phyloP scores from a whole-genome alignment of 2,888 invertebrate species.

The Sisyra terminalis region DNA sequence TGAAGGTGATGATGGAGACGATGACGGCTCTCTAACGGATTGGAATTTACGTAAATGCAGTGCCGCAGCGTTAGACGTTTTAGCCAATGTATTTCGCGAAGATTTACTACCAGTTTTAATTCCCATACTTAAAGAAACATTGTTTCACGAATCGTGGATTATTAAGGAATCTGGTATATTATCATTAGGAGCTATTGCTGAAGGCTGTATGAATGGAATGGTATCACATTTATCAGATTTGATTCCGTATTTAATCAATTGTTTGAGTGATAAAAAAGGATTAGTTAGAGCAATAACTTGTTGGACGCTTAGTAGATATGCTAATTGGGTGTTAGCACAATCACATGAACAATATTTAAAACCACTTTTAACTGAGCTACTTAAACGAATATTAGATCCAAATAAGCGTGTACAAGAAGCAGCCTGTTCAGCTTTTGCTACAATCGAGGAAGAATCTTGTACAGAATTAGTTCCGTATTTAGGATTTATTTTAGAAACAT shows the following conservation, averaged over 20 bases:
- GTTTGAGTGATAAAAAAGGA: conserved; percentile 48
- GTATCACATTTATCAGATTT: conserved; percentile 49
- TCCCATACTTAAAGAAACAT: conserved; percentile 88
- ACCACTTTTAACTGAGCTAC: conserved; percentile 50
- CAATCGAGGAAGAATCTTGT: conserved; percentile 61
- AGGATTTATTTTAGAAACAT: conserved; percentile 48
- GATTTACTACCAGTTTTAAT: conserved; percentile 83
- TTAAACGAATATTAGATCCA: conserved; percentile 50
- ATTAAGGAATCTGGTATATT: conserved; percentile 90
- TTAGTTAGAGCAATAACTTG: conserved; percentile 60
- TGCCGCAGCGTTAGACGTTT: conserved; percentile 91
- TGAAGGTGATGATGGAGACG: conserved; percentile 41
- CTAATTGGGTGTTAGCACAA: conserved; percentile 52
- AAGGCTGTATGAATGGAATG: conserved; percentile 47
- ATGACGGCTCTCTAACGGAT: conserved; percentile 75
- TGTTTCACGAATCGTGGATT: conserved; percentile 88
- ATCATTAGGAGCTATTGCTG: conserved; percentile 48
- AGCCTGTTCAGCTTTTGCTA: conserved; percentile 63
- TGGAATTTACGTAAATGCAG: conserved; percentile 99
- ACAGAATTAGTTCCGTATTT: conserved; percentile 55
- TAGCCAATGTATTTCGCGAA: conserved; percentile 92
- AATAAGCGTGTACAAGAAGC: conserved; percentile 67
- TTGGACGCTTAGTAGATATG: conserved; percentile 61
- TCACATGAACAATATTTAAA: conserved; percentile 47
- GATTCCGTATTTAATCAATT: conserved; percentile 47